A percentile compares a stretch with the other conserved stretches of the same genome.
Conservation (phyloP, 2,113 vertebrate genomes). For the Parus major region DNA sequence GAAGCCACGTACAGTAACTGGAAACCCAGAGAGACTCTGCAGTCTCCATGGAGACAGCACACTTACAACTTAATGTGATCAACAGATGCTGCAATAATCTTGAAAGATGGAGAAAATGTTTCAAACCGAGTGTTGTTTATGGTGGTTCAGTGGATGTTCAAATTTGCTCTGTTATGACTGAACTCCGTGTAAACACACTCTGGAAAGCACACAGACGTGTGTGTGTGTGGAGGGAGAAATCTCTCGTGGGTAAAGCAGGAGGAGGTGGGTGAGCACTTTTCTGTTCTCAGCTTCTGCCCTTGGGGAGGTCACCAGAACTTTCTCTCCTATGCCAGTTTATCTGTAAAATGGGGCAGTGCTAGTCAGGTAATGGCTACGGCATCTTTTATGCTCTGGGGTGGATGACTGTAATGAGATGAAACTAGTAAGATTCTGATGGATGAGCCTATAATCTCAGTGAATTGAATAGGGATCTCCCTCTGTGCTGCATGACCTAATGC, state of each 20-base stretch:
- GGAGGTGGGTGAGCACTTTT: not conserved
- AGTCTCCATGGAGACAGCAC: slow-evolving; percentile 73
- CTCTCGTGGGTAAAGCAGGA: not conserved
- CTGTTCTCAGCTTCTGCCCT: not conserved
- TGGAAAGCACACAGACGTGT: not conserved
- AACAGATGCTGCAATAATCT: slow-evolving; percentile 64
- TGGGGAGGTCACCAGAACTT: not conserved
- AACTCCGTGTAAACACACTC: not conserved
- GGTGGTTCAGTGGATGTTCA: slow-evolving; percentile 10
- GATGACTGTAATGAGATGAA: not conserved
- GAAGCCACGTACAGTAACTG: slow-evolving; percentile 38
- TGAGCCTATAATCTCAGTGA: not conserved
- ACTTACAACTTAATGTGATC: slow-evolving; percentile 62
- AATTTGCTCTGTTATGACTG: slow-evolving; percentile 38
- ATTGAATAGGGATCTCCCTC: slow-evolving; percentile 26
- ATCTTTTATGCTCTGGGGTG: not conserved
- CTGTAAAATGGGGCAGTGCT: not conserved
- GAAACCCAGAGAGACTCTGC: slow-evolving; percentile 18
- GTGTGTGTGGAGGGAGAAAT: not conserved
- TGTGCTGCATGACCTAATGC: slow-evolving; percentile 10
- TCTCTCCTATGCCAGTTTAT: not conserved
- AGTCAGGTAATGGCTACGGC: not conserved
- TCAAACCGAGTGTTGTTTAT: slow-evolving; percentile 12
- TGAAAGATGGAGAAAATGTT: slow-evolving; percentile 52
- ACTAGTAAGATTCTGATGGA: not conserved